phyloP scores from a whole-genome alignment of 2,888 invertebrate genomes.

The Congeria kusceri region DNA sequence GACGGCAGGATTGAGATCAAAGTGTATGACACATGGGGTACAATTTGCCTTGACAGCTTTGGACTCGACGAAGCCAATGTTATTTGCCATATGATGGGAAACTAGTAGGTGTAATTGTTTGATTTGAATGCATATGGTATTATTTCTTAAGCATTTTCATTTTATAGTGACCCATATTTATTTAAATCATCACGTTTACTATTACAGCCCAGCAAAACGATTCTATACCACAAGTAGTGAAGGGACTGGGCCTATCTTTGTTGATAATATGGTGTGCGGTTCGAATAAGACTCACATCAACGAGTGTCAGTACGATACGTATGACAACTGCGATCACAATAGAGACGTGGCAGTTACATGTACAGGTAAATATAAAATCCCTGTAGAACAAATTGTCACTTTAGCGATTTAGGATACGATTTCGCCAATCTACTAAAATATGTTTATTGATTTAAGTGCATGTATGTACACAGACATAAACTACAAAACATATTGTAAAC shows the following conservation, averaged over 20 bases:
- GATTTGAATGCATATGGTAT: too few species aligned
- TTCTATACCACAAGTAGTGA: neutral
- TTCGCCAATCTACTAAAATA: too few species aligned
- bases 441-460: too few species aligned
- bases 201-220: too few species aligned
- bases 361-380: constrained; percentile 7
- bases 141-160: too few species aligned
- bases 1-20: constrained; percentile 2
- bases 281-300: neutral
- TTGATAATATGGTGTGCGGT: neutral
- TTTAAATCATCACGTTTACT: too few species aligned
- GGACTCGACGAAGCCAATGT: neutral
- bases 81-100: neutral
- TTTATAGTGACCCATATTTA: too few species aligned
- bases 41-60: neutral
- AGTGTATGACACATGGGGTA: neutral
- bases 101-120: neutral
- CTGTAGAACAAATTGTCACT: too few species aligned
- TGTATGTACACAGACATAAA: too few species aligned
- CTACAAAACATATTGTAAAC: too few species aligned
- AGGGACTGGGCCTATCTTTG: neutral
- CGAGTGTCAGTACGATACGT: neutral
- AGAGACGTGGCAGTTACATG: neutral
- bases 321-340: neutral
- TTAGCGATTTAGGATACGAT: too few species aligned